Evolutionary conservation across 2,797 vertebrate species (phyloP), one percentile per base, ranked within the genome.

Genomic region (Rhynchotus rufescens): DNA sequence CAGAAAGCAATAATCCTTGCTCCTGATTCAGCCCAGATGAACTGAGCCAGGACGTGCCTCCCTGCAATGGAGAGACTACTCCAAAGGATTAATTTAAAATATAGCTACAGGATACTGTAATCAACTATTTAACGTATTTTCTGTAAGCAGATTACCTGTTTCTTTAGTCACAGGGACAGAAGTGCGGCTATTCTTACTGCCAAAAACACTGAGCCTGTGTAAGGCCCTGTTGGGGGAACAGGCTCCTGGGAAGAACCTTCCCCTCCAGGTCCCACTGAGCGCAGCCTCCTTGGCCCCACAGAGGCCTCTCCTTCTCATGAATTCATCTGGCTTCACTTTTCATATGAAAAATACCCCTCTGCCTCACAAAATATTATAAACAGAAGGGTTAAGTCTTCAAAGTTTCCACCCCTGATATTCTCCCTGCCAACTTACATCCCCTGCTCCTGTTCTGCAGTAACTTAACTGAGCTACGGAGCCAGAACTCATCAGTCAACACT

Each of bases 1-100:
- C 0, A 0, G 34, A 8, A 61, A 68, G 51, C 28, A 65, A 40
- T 25, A 25, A 26, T 20, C 72, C 40, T 26, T 34, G 38, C 38
- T 65, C 26, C 11, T 11, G 44, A 40, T 60, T 54, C n/a, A 65
- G 32, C 30, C 65, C 25, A 22, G 10, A 47, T 56, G 54, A 72
- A 42, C 32, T 47, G 34, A 5, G 17, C 13, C 12, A 64, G 2
- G 1, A 12, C n/a, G 54, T 71, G 34, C 40, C 49, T 49, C 81
- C 47, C 78, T 32, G 30, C 12, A 49, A 54, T 25, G 49, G 42
- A 49, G 34, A 32, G 59, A 10, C 30, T 77, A 36, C 34, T 82
- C 40, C 26, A 54, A 60, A 54, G 21, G 72, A 67, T 61, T 82
- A n/a, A n/a, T 36, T 61, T 56, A 56, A 77, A 86, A 36, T 34